These are phyloP conservation scores for Sitobion miscanthi DNA, from an alignment of 1,140 invertebrate genomes.

Conservation along the genomic window DNA sequence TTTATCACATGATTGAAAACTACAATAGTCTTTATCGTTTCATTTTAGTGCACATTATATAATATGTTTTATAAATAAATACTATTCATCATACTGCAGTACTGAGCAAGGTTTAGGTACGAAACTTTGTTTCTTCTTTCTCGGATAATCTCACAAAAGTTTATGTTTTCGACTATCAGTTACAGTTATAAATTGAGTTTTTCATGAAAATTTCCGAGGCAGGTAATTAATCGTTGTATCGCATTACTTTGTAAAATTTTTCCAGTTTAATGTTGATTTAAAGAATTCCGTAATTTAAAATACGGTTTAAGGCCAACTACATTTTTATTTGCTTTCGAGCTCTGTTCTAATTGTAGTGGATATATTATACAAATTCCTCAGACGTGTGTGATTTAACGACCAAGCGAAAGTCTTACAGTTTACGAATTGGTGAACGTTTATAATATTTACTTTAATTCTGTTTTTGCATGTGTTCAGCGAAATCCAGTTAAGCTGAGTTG, in stretches of 20 bases:
- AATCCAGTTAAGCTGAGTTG: slow-evolving; percentile 29
- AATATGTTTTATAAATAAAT: background rate
- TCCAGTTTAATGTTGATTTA: background rate
- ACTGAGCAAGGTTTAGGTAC: background rate
- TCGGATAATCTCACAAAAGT: background rate
- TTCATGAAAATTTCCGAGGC: background rate
- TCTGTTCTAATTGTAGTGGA: background rate
- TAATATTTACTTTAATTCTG: slow-evolving; percentile 10
- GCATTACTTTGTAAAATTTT: background rate
- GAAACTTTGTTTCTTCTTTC: background rate
- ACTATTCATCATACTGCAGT: background rate
- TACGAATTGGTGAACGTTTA: slow-evolving; percentile 1
- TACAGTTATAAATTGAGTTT: slow-evolving; percentile 1
- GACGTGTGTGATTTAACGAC: background rate
- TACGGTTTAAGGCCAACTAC: background rate
- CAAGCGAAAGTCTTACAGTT: background rate
- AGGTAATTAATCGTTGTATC: background rate
- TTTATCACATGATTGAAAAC: background rate
- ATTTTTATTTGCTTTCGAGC: background rate
- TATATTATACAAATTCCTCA: background rate
- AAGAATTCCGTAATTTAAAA: background rate
- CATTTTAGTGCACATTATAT: background rate
- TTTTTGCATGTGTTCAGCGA: background rate
- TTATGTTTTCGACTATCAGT: background rate
- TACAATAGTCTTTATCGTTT: background rate